Conservation (phyloP, 2,888 invertebrate genomes). For the Bellardia bayeri region DNA sequence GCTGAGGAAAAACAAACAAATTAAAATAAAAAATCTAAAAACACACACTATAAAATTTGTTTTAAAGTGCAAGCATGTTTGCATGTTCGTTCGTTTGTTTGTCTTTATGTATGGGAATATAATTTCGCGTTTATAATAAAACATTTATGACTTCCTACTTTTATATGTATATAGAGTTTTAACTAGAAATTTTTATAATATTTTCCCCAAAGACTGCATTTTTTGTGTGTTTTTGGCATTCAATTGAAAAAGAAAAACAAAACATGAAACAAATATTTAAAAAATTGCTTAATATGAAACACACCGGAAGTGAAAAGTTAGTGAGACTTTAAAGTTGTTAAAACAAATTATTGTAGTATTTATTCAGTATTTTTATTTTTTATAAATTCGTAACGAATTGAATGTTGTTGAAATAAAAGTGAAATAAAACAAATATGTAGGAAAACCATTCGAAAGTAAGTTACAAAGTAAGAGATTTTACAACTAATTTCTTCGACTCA, state of each 20-base stretch:
- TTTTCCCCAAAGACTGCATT: constrained; percentile 51
- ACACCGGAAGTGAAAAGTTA: constrained; percentile 50
- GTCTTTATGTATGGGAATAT: constrained; percentile 16
- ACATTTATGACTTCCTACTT: constrained; percentile 71
- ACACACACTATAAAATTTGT: constrained; percentile 52
- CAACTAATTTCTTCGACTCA: too few species aligned
- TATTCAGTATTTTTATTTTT: neutral
- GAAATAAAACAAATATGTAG: too few species aligned
- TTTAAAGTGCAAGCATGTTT: constrained; percentile 23
- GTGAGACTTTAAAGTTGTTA: neutral
- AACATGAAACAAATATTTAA: constrained; percentile 13
- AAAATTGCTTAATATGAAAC: constrained; percentile 25
- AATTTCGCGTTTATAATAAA: constrained; percentile 59
- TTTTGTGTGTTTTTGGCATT: constrained; percentile 1
- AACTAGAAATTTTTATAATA: constrained; percentile 45
- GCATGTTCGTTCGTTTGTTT: neutral
- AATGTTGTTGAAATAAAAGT: neutral
- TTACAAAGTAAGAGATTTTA: too few species aligned
- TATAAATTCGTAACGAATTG: neutral
- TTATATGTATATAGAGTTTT: constrained; percentile 50
- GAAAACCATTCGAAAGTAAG: too few species aligned
- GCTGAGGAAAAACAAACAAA: neutral
- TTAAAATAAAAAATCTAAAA: constrained; percentile 4
- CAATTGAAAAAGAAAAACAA: constrained; percentile 18
- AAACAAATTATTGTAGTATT: neutral